phyloP scores from a whole-genome alignment of 2,888 invertebrate species.

The Incurvaria masculella region DNA sequence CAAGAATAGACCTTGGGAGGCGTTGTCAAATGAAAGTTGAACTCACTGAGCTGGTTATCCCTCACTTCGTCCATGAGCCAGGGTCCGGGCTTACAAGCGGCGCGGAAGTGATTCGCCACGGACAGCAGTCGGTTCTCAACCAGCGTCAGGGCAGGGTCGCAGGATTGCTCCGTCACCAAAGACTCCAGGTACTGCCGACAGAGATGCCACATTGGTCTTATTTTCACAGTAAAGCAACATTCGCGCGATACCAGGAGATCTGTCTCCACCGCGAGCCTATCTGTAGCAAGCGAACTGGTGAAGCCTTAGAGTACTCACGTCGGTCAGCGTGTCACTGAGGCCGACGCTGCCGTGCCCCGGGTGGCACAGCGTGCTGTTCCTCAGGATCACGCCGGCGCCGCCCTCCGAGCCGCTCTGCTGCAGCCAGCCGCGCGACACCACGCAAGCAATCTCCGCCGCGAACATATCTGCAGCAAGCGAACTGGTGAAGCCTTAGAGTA shows the following conservation, averaged over 20 bases:
- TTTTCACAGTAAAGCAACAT: too few species aligned
- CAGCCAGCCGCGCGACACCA: constrained; percentile 30
- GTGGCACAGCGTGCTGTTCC: constrained; percentile 66
- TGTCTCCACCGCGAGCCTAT: too few species aligned
- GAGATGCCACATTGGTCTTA: too few species aligned
- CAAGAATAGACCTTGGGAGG: too few species aligned
- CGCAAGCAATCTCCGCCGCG: constrained; percentile 52
- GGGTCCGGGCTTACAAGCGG: constrained; percentile 82
- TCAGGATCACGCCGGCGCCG: constrained; percentile 27
- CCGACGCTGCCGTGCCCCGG: constrained; percentile 67
- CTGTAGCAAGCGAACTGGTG: too few species aligned
- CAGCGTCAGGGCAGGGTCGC: constrained; percentile 65
- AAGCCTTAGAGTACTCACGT: too few species aligned
- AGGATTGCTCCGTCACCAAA: constrained; percentile 65
- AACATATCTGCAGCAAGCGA: too few species aligned
- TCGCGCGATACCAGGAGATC: constrained; percentile 67
- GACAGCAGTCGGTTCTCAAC: constrained; percentile 74
- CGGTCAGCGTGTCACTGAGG: constrained; percentile 65
- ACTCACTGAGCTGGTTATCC: constrained; percentile 67
- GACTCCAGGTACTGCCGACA: constrained; percentile 68
- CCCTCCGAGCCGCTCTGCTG: constrained; percentile 49
- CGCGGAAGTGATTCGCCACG: constrained; percentile 69
- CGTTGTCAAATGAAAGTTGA: neutral
- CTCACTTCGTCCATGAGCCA: constrained; percentile 69
- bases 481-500: too few species aligned